phyloP scores from a whole-genome alignment of 1,140 invertebrate genomes.

The Chrysopa pallens region DNA sequence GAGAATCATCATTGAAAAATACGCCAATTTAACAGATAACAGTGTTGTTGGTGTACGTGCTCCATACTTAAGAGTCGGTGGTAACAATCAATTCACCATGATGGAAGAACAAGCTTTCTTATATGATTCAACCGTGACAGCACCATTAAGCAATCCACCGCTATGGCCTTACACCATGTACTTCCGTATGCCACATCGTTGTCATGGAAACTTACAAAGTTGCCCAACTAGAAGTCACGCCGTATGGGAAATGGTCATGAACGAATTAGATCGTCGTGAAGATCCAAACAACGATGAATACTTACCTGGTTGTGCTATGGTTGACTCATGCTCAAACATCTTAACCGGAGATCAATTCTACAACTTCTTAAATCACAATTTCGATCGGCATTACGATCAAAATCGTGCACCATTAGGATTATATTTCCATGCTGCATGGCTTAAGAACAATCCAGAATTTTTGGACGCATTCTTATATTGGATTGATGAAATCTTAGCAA shows the following conservation, averaged over 20 bases:
- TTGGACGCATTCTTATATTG: constrained; percentile 85
- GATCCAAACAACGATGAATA: constrained; percentile 83
- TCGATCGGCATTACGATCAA: constrained; percentile 85
- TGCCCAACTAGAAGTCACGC: constrained; percentile 84
- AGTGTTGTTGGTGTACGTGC: constrained; percentile 86
- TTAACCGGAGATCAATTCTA: constrained; percentile 86
- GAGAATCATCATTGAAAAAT: constrained; percentile 83
- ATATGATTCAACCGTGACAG: constrained; percentile 90
- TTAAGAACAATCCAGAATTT: constrained; percentile 88
- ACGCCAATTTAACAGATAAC: constrained; percentile 82
- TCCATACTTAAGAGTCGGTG: constrained; percentile 82
- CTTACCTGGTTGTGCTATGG: constrained; percentile 87
- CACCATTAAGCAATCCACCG: constrained; percentile 77
- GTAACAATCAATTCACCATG: constrained; percentile 95
- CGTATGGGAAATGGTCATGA: constrained; percentile 98
- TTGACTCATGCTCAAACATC: constrained; percentile 90
- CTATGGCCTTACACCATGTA: constrained; percentile 97
- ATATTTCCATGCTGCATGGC: constrained; percentile 91
- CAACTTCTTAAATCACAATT: constrained; percentile 91
- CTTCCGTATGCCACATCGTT: constrained; percentile 89
- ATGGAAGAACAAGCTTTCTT: constrained; percentile 94
- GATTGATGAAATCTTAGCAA: constrained; percentile 78
- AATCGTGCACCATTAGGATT: constrained; percentile 85
- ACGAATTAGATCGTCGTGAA: constrained; percentile 81
- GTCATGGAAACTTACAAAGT: constrained; percentile 83